Evolutionary conservation across 1,140 invertebrate species (phyloP).

Genomic region (Trachymyrmex cornetzi): DNA sequence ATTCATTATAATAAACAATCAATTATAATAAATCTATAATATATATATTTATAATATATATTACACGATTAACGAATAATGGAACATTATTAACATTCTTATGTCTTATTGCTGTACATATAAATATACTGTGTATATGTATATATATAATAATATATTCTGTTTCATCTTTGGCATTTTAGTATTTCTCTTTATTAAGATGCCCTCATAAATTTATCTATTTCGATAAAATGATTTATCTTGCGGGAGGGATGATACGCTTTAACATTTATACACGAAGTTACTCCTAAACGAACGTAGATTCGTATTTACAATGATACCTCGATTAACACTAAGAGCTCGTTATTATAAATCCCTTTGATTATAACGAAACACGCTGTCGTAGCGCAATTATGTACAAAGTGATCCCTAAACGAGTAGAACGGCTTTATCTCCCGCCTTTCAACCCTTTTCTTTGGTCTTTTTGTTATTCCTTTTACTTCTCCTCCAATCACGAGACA

Average conservation of each 20-base stretch:
- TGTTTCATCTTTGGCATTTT: slow-evolving; percentile 56
- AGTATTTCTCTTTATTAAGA: slow-evolving; percentile 25
- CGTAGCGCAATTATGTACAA: slow-evolving; percentile 55
- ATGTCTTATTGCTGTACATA: slow-evolving; percentile 42
- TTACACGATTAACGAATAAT: slow-evolving; percentile 17
- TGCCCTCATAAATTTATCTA: slow-evolving; percentile 29
- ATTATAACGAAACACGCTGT: slow-evolving; percentile 55
- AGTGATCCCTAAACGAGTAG: slow-evolving; percentile 57
- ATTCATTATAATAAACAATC: slow-evolving; percentile 24
- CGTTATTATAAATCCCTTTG: slow-evolving; percentile 56
- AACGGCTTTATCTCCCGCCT: slow-evolving; percentile 13
- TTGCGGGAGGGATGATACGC: slow-evolving; percentile 47
- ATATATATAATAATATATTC: slow-evolving; percentile 43
- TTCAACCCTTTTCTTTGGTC: slow-evolving; percentile 33
- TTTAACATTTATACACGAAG: slow-evolving; percentile 60
- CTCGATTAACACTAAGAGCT: slow-evolving; percentile 21
- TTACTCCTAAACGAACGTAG: slow-evolving; percentile 26
- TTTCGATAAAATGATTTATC: slow-evolving; percentile 42
- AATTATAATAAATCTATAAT: slow-evolving; percentile 25
- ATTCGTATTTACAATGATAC: slow-evolving; percentile 54
- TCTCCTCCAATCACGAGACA: not conserved
- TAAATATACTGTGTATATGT: slow-evolving; percentile 17
- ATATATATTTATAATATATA: not conserved
- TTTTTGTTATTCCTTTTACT: slow-evolving; percentile 28
- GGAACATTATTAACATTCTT: slow-evolving; percentile 16